Conservation (phyloP, 2,797 vertebrate species). For the Ctenochaetus hawaiiensis region DNA sequence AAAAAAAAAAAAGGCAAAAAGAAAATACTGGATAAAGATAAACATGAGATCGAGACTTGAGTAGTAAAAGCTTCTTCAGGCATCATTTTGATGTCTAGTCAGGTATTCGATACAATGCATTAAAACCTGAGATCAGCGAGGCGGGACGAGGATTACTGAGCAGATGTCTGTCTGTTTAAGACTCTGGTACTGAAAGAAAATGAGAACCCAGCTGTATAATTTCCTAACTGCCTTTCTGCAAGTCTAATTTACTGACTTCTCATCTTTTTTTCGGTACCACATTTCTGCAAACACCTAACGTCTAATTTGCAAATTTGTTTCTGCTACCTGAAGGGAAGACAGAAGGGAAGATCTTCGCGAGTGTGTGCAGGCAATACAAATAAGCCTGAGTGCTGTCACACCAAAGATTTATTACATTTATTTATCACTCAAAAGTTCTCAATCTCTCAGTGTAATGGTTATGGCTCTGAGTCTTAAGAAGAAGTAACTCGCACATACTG, state of each 20-base stretch:
- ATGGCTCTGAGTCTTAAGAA: background rate
- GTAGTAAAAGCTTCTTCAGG: constrained; percentile 5
- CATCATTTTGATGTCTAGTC: constrained; percentile 37
- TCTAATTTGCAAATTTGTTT: constrained; percentile 10
- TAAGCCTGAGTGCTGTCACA: background rate
- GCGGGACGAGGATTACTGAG: constrained; percentile 36
- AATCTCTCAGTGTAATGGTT: background rate
- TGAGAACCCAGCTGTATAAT: constrained; percentile 27
- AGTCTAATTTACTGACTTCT: constrained; percentile 29
- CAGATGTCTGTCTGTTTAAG: constrained; percentile 39
- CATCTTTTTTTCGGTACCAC: too few relatives aligned
- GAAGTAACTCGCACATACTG: background rate
- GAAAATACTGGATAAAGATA: background rate
- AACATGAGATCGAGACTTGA: background rate
- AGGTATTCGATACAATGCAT: constrained; percentile 27
- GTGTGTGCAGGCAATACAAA: constrained; percentile 23
- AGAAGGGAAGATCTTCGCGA: background rate
- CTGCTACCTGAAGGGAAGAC: constrained; percentile 5
- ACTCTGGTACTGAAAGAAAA: constrained; percentile 24
- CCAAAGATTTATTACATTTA: constrained; percentile 6
- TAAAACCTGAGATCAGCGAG: constrained; percentile 29
- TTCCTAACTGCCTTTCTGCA: constrained; percentile 30
- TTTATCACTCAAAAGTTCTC: background rate
- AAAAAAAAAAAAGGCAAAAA: background rate
- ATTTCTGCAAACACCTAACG: too few relatives aligned